phyloP scores from a whole-genome alignment of 1,140 invertebrate genomes.

The Caenorhabditis remanei region DNA sequence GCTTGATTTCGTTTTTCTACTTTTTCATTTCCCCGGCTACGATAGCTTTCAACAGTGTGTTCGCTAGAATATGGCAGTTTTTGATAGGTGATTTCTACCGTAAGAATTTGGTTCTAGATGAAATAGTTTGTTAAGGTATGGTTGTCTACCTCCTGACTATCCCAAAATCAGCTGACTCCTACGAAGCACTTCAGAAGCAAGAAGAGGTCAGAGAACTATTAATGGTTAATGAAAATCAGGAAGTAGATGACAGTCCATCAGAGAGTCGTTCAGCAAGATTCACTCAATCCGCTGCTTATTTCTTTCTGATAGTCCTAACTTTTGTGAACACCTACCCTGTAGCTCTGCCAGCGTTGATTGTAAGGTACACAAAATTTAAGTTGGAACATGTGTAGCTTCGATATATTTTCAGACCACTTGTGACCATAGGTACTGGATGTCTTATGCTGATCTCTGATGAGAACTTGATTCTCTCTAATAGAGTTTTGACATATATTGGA shows the following conservation, averaged over 20 bases:
- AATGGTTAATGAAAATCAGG: neutral
- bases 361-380: too few species aligned
- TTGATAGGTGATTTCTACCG: neutral
- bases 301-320: neutral
- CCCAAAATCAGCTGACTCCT: neutral
- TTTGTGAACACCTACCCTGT: too few species aligned
- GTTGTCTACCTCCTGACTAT: neutral
- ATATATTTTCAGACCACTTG: neutral
- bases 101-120: neutral
- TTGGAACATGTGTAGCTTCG: too few species aligned
- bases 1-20: neutral
- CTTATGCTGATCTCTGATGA: conserved; percentile 26
- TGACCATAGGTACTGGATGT: conserved; percentile 3
- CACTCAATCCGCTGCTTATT: neutral
- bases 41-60: conserved; percentile 19
- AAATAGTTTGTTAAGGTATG: neutral
- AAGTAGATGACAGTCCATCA: too few species aligned
- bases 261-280: too few species aligned
- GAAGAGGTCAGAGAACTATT: neutral
- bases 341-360: too few species aligned
- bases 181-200: neutral
- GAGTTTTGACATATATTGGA: conserved; percentile 5
- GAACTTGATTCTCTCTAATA: neutral
- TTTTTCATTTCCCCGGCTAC: neutral
- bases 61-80: conserved; percentile 36